Conservation (phyloP, 53 echinoderm and acorn worm species). For the Mesocentrotus franciscanus region DNA sequence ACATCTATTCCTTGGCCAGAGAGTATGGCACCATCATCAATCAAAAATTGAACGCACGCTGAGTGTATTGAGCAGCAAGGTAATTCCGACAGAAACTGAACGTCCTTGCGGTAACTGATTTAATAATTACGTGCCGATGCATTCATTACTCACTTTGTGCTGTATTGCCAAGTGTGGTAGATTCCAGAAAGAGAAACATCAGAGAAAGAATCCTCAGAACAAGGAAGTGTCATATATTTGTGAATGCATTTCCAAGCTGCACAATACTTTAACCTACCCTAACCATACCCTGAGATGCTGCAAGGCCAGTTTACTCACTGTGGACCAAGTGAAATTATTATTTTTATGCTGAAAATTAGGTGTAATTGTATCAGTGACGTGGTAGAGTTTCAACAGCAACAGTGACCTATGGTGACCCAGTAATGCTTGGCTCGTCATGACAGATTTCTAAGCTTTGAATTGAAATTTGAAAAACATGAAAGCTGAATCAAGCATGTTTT, state of each 20-base stretch:
- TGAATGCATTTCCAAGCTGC: not conserved
- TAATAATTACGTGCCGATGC: not conserved
- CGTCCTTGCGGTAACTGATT: not conserved
- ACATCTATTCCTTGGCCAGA: slow-evolving; percentile 79
- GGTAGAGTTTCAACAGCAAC: too few species aligned
- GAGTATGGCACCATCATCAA: slow-evolving; percentile 73
- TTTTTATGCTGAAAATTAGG: too few species aligned
- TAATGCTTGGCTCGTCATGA: too few species aligned
- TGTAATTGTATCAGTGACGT: too few species aligned
- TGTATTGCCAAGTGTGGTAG: not conserved
- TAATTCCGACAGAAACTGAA: not conserved
- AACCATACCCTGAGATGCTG: not conserved
- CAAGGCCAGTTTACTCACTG: not conserved
- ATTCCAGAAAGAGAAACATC: not conserved
- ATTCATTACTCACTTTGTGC: not conserved
- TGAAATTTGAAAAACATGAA: too few species aligned
- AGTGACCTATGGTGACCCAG: too few species aligned
- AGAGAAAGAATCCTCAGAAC: not conserved
- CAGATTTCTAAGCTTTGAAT: too few species aligned
- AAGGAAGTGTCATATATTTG: not conserved
- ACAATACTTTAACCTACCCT: not conserved
- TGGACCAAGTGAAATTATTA: too few species aligned
- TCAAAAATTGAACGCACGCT: slow-evolving; percentile 57
- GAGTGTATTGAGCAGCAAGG: not conserved
- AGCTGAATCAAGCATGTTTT: too few species aligned